phyloP scores from a whole-genome alignment of 2,888 invertebrate species.

The Cheilosia urbana region DNA sequence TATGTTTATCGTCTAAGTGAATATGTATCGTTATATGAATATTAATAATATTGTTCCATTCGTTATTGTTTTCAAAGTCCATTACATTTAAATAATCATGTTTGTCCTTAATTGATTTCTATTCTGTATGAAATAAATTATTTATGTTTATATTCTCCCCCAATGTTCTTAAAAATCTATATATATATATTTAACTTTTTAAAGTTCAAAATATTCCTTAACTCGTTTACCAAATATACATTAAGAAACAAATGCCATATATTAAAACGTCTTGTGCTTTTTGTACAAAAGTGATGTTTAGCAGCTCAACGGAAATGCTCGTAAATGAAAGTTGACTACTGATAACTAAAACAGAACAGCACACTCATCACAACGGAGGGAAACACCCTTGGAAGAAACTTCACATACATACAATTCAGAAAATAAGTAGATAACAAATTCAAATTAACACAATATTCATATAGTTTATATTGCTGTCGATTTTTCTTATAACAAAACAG shows the following conservation, averaged over 20 bases:
- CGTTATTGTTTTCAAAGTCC: slow-evolving; percentile 73
- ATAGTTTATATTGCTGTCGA: slow-evolving; percentile 23
- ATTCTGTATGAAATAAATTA: slow-evolving; percentile 19
- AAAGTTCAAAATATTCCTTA: slow-evolving; percentile 36
- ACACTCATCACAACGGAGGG: slow-evolving; percentile 11
- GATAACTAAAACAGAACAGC: slow-evolving; percentile 19
- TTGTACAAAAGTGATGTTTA: slow-evolving; percentile 68
- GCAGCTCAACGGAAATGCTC: slow-evolving; percentile 47
- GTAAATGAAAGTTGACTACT: background rate
- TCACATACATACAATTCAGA: slow-evolving; percentile 34
- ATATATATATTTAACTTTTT: slow-evolving; percentile 45
- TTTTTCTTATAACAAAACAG: slow-evolving; percentile 29
- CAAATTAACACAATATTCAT: slow-evolving; percentile 1
- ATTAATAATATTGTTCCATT: slow-evolving; percentile 71
- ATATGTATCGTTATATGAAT: slow-evolving; percentile 66
- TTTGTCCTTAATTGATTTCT: slow-evolving; percentile 18
- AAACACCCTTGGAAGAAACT: slow-evolving; percentile 39
- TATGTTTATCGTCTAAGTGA: slow-evolving; percentile 34
- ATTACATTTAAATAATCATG: slow-evolving; percentile 56
- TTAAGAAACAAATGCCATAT: slow-evolving; percentile 12
- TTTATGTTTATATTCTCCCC: slow-evolving; percentile 9
- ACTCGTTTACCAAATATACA: slow-evolving; percentile 48
- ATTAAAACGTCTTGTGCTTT: slow-evolving; percentile 60
- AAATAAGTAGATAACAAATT: slow-evolving; percentile 29
- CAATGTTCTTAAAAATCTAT: slow-evolving; percentile 1